phyloP scores from a whole-genome alignment of 2,888 invertebrate species.

The Eupeodes luniger region DNA sequence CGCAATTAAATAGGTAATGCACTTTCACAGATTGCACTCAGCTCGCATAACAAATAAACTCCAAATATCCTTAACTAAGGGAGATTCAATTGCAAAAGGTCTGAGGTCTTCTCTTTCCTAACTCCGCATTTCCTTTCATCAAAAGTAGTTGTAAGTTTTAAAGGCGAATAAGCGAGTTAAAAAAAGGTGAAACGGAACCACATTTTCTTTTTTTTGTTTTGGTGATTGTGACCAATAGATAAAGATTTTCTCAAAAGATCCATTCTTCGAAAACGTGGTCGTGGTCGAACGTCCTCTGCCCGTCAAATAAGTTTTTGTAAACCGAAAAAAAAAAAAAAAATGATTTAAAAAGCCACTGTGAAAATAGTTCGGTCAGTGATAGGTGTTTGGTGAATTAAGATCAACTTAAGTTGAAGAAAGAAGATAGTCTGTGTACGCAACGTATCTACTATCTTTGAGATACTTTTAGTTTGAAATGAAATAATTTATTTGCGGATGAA shows the following conservation, averaged over 20 bases:
- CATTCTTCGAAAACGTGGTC: neutral
- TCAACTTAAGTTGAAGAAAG: slow-evolving; percentile 10
- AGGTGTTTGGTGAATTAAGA: slow-evolving; percentile 24
- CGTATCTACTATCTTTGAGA: neutral
- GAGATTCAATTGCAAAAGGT: slow-evolving; percentile 42
- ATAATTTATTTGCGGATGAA: slow-evolving; percentile 3
- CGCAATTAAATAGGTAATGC: slow-evolving; percentile 67
- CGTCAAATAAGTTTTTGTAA: neutral
- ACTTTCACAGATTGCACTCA: slow-evolving; percentile 59
- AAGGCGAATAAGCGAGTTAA: neutral
- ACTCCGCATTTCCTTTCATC: neutral
- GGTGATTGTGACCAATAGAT: slow-evolving; percentile 20
- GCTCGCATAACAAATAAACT: slow-evolving; percentile 20
- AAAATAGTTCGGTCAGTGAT: slow-evolving; percentile 7
- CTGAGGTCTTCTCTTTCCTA: neutral
- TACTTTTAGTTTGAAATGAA: neutral
- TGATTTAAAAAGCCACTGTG: neutral
- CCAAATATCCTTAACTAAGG: neutral
- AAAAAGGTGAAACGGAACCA: neutral
- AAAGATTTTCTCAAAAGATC: slow-evolving; percentile 15
- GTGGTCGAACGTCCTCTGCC: neutral
- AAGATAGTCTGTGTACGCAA: neutral
- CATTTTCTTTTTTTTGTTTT: neutral
- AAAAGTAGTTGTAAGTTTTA: neutral
- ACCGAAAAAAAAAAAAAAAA: neutral